Evolutionary conservation across 2,888 invertebrate genomes (phyloP), one percentile per base, ranked within the genome.

Genomic region (Acrobasis suavella): DNA sequence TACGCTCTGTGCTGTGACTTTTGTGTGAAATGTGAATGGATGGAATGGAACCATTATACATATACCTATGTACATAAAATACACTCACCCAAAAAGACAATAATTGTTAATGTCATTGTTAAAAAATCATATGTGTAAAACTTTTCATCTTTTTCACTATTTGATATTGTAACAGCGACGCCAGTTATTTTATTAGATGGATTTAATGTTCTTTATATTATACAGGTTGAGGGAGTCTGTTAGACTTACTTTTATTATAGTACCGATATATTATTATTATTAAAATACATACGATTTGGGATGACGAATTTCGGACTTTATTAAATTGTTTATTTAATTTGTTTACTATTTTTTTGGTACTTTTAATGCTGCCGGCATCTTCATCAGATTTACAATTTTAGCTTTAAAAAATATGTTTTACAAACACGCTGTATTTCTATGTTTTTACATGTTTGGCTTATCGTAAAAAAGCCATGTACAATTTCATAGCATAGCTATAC

Each of bases 381-480:
- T 0, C 8, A 32, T 32, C 8, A 32, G 32, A 6, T 7, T 32
- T 32, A 32, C 32, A 22, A 22, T 3, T 7, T 32, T 32, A 32
- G 5, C 32, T 32, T 32, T 3, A 22, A 22, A 32, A 32, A 32
- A 32, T 32, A 32, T 32, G 32, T 3, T 46, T 46, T 46, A 14
- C 15, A 15, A 54, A 54, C 55, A 49, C 12, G 42, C 9, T 55
- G 50, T 63, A 50, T 56, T 32, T 38, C 58, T 60, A 51, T 39
- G 52, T 37, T 55, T 55, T 50, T 12, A 42, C 42, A 42, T 46
- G 39, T 17, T 14, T 6, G 15, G 37, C 38, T 62, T 55, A 55
- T 62, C 54, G 17, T 60, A 60, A 60, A 60, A 51, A n/a, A 17
- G 38, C 42, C 38, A 46, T 46, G 46, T 46, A 46, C 46, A 46